Evolutionary conservation across 2,113 vertebrate genomes (phyloP), one percentile per base, ranked within the genome.

Genomic region (Dinomys branickii): DNA sequence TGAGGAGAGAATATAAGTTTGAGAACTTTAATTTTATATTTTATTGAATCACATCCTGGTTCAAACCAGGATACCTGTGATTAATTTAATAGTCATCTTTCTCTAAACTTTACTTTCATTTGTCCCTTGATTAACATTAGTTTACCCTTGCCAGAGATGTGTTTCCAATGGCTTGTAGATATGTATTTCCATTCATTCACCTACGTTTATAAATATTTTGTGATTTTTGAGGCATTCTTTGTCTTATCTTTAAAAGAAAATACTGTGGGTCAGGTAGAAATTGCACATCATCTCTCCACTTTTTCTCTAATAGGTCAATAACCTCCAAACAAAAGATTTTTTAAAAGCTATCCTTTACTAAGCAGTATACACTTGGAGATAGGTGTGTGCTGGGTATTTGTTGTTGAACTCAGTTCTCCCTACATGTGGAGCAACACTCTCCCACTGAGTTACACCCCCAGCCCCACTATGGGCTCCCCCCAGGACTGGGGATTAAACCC

Each of bases 191-290:
- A 84, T 73, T 52, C 75, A 67, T 81, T 75, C 28, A 58, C 35
- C 41, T 73, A 5, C 78, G 35, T 87, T 92, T 67, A 52, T 90
- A 81, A 90, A 41, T 38, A 85, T 8, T 75, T 75, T 65, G 20
- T 35, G 33, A 52, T 7, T 85, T 44, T 78, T 17, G 86, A 30
- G 4, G 11, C 7, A 65, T 17, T 13, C 4, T 69, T 41, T 38
- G n/a, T 71, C 84, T 92, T 88, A 95, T 63, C 26, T 88, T 82
- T 71, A 82, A 85, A 47, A 52, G 22, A 88, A 33, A 80, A 73
- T 69, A 77, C 0, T 33, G 63, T 54, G 7, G 26, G 38, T 63
- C 33, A 10, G 19, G 4, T 65, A 28, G 58, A 93, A 95, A 52
- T 30, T 56, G 9, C 30, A 26, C 20, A 28, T 12, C 63, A 88